Conservation (phyloP, 2,113 vertebrate species). For the Hystrix cristata region DNA sequence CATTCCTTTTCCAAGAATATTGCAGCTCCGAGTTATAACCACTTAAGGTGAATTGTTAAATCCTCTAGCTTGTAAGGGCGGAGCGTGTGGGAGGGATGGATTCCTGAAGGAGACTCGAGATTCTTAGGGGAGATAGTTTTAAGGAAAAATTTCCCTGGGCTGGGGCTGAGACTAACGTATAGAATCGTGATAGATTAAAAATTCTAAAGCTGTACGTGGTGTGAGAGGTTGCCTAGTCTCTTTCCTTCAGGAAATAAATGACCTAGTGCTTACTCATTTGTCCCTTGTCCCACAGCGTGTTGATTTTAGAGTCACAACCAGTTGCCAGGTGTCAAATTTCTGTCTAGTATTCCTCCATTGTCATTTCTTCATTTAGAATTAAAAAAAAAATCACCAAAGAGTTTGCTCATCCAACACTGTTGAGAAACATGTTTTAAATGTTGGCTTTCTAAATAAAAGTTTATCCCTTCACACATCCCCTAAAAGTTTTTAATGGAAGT, state of each 20-base stretch:
- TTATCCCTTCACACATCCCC: conserved; percentile 13
- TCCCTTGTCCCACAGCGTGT: background rate
- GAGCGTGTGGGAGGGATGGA: background rate
- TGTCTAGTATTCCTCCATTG: background rate
- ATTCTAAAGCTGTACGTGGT: background rate
- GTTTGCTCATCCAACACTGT: background rate
- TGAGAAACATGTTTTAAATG: conserved; percentile 43
- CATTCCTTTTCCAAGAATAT: conserved; percentile 72
- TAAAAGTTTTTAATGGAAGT: background rate
- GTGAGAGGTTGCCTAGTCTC: background rate
- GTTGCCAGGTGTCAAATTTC: background rate
- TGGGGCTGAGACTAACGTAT: background rate
- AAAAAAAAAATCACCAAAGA: background rate
- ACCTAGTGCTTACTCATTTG: background rate
- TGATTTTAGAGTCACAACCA: background rate
- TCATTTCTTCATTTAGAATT: conserved; percentile 35
- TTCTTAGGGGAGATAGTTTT: conserved; percentile 26
- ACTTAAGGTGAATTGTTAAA: conserved; percentile 75
- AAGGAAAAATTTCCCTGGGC: background rate
- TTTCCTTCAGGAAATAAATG: background rate
- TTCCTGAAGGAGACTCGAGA: background rate
- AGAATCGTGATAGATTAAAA: background rate
- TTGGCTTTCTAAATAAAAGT: conserved; percentile 51
- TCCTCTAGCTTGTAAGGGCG: conserved; percentile 52
- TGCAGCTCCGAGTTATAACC: conserved; percentile 64